These are phyloP conservation scores for Semicossyphus pulcher DNA, from an alignment of 2,113 vertebrate genomes.

Conservation along the genomic window DNA sequence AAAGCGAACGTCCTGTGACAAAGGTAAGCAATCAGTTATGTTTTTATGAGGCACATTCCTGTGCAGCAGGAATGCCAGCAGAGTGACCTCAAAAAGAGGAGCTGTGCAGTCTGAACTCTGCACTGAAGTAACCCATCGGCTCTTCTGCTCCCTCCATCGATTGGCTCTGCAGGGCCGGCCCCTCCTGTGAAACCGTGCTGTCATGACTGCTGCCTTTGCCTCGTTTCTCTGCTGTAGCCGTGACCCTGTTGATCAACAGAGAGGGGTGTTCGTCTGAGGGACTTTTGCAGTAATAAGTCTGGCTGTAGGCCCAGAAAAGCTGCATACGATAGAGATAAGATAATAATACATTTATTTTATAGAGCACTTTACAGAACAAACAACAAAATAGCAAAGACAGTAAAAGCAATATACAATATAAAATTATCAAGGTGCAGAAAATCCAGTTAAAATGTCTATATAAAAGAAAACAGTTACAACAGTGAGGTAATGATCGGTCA, in stretches of 20 bases:
- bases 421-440: too few relatives aligned
- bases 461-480: too few relatives aligned
- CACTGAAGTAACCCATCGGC: constrained; percentile 22
- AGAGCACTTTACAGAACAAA: too few relatives aligned
- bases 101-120: neutral
- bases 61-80: constrained; percentile 17
- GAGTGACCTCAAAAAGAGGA: constrained; percentile 31
- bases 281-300: constrained; percentile 8
- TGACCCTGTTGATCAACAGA: constrained; percentile 55
- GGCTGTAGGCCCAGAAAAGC: constrained; percentile 51
- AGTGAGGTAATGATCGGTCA: too few relatives aligned
- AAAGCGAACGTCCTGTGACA: constrained; percentile 9
- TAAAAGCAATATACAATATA: too few relatives aligned
- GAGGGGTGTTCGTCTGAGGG: neutral
- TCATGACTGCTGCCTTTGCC: constrained; percentile 4
- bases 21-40: constrained; percentile 31
- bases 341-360: too few relatives aligned
- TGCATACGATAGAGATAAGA: constrained; percentile 19
- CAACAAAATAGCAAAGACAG: too few relatives aligned
- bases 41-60: constrained; percentile 53
- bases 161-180: constrained; percentile 2
- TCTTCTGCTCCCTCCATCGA: constrained; percentile 1
- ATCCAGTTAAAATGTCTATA: too few relatives aligned
- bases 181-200: constrained; percentile 20
- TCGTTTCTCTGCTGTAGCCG: neutral